Conservation (phyloP, 2,113 vertebrate species). For the Heterochromis multidens region DNA sequence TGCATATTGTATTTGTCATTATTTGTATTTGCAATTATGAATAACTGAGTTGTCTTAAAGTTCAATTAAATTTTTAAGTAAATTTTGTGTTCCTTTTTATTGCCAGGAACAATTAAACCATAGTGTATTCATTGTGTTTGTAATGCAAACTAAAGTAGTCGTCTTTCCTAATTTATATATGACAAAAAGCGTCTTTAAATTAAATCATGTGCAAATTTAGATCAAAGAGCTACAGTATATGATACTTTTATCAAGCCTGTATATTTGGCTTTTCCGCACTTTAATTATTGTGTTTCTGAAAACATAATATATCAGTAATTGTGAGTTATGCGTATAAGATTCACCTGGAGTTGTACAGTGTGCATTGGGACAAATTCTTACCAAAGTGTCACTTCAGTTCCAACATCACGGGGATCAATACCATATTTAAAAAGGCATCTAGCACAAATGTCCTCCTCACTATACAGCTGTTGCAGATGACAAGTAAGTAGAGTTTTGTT, state of each 20-base stretch:
- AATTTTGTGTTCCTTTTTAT: not conserved
- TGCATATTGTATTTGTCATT: not conserved
- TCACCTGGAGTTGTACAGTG: not conserved
- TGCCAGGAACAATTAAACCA: not conserved
- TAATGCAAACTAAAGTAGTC: not conserved
- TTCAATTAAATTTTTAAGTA: not conserved
- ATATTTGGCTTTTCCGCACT: not conserved
- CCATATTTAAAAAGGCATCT: not conserved
- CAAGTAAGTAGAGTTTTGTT: not conserved
- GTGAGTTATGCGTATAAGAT: not conserved
- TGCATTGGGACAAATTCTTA: not conserved
- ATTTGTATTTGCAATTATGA: no score
- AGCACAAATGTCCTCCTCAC: not conserved
- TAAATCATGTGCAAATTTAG: not conserved
- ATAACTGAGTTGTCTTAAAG: not conserved
- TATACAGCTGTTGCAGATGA: not conserved
- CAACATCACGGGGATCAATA: not conserved
- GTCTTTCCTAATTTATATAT: not conserved
- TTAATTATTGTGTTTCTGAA: not conserved
- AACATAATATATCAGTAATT: no score
- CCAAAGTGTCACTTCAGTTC: not conserved
- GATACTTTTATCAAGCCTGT: not conserved
- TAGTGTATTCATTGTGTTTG: not conserved
- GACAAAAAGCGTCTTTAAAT: not conserved
- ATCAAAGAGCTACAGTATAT: not conserved